Evolutionary conservation across 2,113 vertebrate species (phyloP), one percentile per base, ranked within the genome.

Genomic region (Corvus cornix): DNA sequence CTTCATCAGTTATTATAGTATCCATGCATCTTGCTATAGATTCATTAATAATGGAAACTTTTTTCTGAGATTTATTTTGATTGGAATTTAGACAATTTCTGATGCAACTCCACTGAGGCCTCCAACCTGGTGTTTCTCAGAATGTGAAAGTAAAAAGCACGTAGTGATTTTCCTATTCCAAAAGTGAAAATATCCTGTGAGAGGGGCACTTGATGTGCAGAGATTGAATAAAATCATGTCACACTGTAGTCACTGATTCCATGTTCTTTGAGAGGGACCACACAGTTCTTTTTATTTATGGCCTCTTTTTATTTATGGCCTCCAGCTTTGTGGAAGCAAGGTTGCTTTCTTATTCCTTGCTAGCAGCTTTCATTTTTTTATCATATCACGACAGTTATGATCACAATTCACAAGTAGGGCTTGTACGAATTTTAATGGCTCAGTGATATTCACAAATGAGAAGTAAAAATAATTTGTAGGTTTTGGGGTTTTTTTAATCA

Each of bases 251-350:
- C 58, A 49, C 44, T 15, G 83, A 66, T 78, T 37, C 9, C 27
- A 69, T 3, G 39, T 60, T 90, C 74, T 87, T 98, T 98, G 97
- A 98, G 97, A 98, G 97, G 97, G 95, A 98, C 79, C 96, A 81
- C 53, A 83, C 97, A 97, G 96, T 97, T 97, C 93, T 98, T 97
- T 96, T 99, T 83, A 39, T 97, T 86, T 41, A 41, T 41, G 39
- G 39, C 39, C 39, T 41, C 39, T 41, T 41, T 41, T 41, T 41
- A 41, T 41, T 41, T 41, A 41, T 97, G 63, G 97, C 96, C 95
- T 99, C 78, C 94, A 97, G 30, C 86, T 98, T 80, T 90, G 96
- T 83, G 88, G 97, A 99, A 98, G 98, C 99, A 99, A 95, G 94
- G 18, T 68, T 44, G 43, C n/a, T 84, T 84, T 84, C 70, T 78